Evolutionary conservation across 1,140 invertebrate species (phyloP).

Genomic region (Triops longicaudatus): DNA sequence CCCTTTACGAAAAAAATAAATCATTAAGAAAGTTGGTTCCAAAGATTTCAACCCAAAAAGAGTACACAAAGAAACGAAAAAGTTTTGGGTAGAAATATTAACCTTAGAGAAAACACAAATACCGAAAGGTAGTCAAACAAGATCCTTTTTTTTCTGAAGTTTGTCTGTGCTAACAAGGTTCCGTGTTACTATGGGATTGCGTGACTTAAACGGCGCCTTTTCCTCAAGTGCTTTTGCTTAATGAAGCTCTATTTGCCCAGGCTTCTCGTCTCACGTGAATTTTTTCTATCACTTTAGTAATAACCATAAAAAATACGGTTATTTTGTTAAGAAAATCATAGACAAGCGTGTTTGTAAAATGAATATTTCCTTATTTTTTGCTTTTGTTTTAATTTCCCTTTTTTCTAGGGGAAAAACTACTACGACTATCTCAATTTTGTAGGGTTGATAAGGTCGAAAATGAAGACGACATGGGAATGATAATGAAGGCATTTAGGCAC

Average conservation of each 20-base stretch:
- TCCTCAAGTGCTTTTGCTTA: conserved; percentile 3
- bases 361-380: neutral
- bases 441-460: neutral
- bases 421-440: neutral
- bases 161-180: conserved; percentile 1
- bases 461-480: neutral
- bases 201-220: neutral
- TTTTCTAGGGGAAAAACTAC: neutral
- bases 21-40: neutral
- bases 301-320: conserved; percentile 7
- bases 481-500: neutral
- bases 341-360: neutral
- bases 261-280: neutral
- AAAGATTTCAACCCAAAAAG: neutral
- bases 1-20: neutral
- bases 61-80: neutral
- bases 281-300: neutral
- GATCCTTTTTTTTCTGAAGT: neutral
- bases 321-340: neutral
- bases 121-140: conserved; percentile 5
- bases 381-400: neutral
- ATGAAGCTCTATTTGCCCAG: conserved; percentile 12
- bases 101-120: neutral
- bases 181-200: neutral
- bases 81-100: neutral